phyloP scores from a whole-genome alignment of 2,797 vertebrate genomes.

The Chlorospingus semifuscus region DNA sequence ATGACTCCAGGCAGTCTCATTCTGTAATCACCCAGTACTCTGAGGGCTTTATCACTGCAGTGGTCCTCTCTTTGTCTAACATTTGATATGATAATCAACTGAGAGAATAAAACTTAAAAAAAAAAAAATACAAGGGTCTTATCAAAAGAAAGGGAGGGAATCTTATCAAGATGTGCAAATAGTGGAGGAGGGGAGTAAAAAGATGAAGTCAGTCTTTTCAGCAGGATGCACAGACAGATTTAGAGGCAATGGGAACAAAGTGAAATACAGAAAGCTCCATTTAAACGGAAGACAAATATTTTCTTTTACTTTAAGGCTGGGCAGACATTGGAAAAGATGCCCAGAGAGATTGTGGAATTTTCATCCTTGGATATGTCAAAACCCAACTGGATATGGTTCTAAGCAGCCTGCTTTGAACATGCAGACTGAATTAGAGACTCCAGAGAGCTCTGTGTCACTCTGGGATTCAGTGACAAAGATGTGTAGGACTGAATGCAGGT shows the following conservation, averaged over 20 bases:
- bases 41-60: neutral
- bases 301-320: neutral
- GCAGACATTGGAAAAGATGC: neutral
- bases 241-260: neutral
- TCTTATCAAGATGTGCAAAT: neutral
- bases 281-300: neutral
- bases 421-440: neutral
- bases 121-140: neutral
- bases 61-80: neutral
- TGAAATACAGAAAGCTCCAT: neutral
- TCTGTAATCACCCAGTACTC: neutral
- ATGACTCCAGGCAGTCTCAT: neutral
- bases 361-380: neutral
- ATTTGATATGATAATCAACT: neutral
- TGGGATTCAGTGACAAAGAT: neutral
- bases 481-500: neutral
- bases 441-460: neutral
- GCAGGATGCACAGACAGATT: neutral
- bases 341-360: neutral
- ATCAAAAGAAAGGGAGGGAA: neutral
- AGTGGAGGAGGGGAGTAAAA: neutral
- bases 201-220: neutral
- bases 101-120: neutral
- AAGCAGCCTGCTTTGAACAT: neutral
- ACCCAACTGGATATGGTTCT: rapidly evolving